Percentiles rank a stretch among this genome's conserved stretches.
These are phyloP conservation scores for Marmota monax DNA, from an alignment of 2,113 vertebrate species.

Conservation along the genomic window DNA sequence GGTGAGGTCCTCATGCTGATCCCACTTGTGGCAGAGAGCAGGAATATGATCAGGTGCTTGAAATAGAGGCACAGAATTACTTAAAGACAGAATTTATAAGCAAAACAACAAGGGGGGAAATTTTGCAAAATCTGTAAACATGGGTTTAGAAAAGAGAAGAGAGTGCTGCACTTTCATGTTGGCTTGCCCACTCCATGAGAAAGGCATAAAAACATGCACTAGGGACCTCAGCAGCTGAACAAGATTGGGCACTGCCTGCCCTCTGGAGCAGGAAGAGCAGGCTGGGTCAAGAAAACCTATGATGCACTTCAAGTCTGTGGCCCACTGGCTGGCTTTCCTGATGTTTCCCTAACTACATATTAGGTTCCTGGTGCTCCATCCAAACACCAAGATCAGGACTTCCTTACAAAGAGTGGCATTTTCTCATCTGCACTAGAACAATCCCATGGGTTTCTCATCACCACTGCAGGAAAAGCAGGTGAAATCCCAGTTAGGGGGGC, in stretches of 20 bases:
- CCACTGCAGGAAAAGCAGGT: fast-evolving
- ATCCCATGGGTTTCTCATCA: fast-evolving
- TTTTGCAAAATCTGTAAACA: not conserved
- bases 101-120: not conserved
- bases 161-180: fast-evolving
- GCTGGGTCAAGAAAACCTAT: not conserved
- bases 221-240: not conserved
- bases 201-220: no score
- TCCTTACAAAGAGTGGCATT: not conserved
- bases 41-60: no score
- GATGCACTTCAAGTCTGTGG: not conserved
- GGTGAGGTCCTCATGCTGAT: fast-evolving
- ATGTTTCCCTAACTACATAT: not conserved
- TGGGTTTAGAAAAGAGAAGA: not conserved
- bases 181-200: not conserved
- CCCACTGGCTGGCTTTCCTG: not conserved
- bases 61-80: no score
- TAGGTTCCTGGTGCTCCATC: not conserved
- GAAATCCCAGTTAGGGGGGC: fast-evolving
- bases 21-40: not conserved
- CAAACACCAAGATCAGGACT: not conserved
- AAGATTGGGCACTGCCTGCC: not conserved
- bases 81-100: not conserved
- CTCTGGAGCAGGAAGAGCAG: not conserved
- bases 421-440: not conserved